Evolutionary conservation across 2,888 invertebrate species (phyloP).

Genomic region (Callimorpha dominula): DNA sequence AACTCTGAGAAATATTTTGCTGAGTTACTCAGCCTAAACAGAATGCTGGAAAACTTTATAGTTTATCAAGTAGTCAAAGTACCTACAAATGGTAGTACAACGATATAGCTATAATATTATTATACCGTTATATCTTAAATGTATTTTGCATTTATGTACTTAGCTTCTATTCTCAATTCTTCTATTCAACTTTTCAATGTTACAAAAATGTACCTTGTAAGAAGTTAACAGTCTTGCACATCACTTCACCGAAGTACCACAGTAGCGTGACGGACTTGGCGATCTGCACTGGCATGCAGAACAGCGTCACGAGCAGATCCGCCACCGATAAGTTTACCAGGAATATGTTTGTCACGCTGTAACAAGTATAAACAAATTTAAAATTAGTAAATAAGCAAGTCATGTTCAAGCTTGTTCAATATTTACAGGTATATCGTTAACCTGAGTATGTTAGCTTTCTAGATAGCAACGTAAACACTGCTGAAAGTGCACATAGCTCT

Average conservation of each 20-base stretch:
- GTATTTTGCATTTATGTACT: no score
- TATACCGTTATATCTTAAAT: no score
- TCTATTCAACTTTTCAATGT: not conserved
- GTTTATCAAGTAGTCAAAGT: no score
- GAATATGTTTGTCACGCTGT: constrained; percentile 92
- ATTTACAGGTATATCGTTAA: not conserved
- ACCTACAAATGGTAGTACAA: no score
- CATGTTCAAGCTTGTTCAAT: not conserved
- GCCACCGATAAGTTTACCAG: constrained; percentile 91
- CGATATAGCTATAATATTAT: no score
- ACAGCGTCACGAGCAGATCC: constrained; percentile 90
- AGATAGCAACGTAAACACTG: not conserved
- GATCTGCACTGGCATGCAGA: constrained; percentile 92
- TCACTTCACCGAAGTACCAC: constrained; percentile 91
- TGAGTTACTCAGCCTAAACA: no score
- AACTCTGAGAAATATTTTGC: no score
- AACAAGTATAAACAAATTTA: constrained; percentile 53
- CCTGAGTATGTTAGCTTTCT: not conserved
- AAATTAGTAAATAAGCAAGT: not conserved
- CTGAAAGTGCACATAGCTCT: not conserved
- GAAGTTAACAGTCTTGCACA: constrained; percentile 91
- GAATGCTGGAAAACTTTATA: no score
- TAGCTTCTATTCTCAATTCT: no score
- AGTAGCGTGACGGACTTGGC: constrained; percentile 89
- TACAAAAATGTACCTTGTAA: constrained; percentile 88